These are phyloP conservation scores for Bungarus multicinctus DNA, from an alignment of 2,113 vertebrate genomes.

Conservation along the genomic window DNA sequence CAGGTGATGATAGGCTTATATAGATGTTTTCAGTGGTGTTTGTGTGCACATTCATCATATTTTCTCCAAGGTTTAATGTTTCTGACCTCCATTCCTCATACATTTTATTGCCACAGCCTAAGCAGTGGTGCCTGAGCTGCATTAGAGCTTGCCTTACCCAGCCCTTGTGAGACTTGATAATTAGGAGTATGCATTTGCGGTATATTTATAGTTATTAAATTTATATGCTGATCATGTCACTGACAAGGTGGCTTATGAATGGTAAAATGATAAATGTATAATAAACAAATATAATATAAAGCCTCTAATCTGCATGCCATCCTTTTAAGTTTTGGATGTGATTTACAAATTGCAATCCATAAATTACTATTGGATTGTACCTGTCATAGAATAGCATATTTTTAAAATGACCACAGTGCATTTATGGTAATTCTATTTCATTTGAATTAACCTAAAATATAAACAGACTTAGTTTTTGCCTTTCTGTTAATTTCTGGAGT, in stretches of 20 bases:
- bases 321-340: neutral
- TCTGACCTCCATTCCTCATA: neutral
- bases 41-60: too few species aligned
- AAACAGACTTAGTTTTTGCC: neutral
- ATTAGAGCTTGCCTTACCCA: neutral
- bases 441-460: neutral
- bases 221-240: neutral
- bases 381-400: neutral
- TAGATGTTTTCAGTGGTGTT: neutral
- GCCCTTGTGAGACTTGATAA: neutral
- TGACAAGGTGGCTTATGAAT: neutral
- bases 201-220: neutral
- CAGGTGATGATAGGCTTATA: constrained; percentile 75
- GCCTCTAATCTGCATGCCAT: neutral
- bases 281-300: neutral
- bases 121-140: neutral
- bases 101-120: neutral
- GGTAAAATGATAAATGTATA: neutral
- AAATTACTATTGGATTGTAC: neutral
- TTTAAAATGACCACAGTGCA: neutral
- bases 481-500: neutral
- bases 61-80: neutral
- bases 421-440: neutral
- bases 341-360: neutral
- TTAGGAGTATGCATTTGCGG: neutral